A percentile compares a stretch with the other conserved stretches of the same genome.
phyloP scores from a whole-genome alignment of 1,140 invertebrate genomes.

The Anadara kagoshimensis region DNA sequence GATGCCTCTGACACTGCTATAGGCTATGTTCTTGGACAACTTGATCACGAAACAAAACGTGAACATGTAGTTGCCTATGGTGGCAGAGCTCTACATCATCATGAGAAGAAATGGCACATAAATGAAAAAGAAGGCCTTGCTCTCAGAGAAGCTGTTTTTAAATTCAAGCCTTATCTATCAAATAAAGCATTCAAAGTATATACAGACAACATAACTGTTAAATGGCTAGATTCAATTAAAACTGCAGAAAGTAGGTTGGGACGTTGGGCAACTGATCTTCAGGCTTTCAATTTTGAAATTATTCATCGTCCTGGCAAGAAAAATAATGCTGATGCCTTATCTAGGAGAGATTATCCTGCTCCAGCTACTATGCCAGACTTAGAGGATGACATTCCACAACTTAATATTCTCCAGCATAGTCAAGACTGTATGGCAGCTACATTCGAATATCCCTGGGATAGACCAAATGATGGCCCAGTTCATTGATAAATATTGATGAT shows the following conservation, averaged over 20 bases:
- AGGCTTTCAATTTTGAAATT: conserved; percentile 35
- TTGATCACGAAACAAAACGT: conserved; percentile 58
- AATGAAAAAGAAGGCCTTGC: conserved; percentile 29
- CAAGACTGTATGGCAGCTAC: not conserved
- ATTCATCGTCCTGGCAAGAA: conserved; percentile 4
- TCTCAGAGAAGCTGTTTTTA: conserved; percentile 32
- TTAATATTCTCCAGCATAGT: not conserved
- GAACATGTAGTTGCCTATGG: conserved; percentile 39
- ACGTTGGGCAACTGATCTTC: conserved; percentile 27
- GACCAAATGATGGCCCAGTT: not conserved
- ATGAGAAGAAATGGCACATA: conserved; percentile 26
- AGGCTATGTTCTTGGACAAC: conserved; percentile 53
- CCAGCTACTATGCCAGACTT: too few relatives aligned
- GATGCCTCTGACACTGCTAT: conserved; percentile 52
- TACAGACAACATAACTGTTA: conserved; percentile 36
- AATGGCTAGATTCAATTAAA: conserved; percentile 35
- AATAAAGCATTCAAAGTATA: conserved; percentile 21
- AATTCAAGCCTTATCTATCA: conserved; percentile 20
- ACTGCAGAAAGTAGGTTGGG: conserved; percentile 14
- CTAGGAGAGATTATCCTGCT: not conserved
- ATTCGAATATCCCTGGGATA: conserved; percentile 6
- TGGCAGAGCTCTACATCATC: conserved; percentile 12
- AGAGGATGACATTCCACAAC: not conserved
- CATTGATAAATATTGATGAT: not conserved
- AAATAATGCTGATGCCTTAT: conserved; percentile 15